Percentiles rank a stretch among this genome's conserved stretches.
Evolutionary conservation across 1,140 invertebrate species (phyloP).

Genomic region (Drosophila pseudoobscura): DNA sequence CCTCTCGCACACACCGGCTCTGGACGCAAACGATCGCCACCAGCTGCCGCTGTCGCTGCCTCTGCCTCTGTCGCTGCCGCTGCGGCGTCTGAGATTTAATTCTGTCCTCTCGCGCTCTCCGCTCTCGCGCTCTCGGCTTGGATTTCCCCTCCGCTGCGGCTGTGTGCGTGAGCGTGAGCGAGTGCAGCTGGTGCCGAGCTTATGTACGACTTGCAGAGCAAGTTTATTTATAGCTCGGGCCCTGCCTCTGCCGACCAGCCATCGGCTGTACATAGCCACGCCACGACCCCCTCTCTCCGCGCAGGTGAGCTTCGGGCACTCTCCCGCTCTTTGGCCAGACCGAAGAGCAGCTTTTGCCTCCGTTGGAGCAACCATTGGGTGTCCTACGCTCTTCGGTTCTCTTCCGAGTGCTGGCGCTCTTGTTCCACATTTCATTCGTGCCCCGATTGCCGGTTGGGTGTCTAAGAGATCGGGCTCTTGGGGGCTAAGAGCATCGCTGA

Average conservation of each 20-base stretch:
- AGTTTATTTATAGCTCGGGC: constrained; percentile 63
- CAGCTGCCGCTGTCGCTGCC: constrained; percentile 73
- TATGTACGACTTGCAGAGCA: constrained; percentile 54
- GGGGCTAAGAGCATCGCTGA: constrained; percentile 11
- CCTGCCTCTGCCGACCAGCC: constrained; percentile 7
- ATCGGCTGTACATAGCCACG: background rate
- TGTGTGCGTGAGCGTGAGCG: constrained; percentile 36
- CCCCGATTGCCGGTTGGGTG: background rate
- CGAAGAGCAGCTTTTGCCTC: constrained; percentile 51
- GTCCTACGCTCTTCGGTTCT: constrained; percentile 13
- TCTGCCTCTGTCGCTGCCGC: constrained; percentile 66
- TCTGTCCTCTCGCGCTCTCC: constrained; percentile 33
- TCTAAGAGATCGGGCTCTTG: constrained; percentile 21
- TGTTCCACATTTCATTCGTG: constrained; percentile 60
- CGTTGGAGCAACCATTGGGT: too few species aligned
- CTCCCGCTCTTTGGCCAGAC: constrained; percentile 43
- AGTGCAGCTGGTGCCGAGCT: constrained; percentile 65
- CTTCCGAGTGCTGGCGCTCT: constrained; percentile 13
- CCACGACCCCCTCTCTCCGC: constrained; percentile 20
- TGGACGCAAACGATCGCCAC: constrained; percentile 51
- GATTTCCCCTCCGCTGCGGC: constrained; percentile 33
- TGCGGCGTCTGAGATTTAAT: constrained; percentile 41
- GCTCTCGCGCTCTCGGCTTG: constrained; percentile 1
- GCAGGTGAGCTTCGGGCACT: constrained; percentile 59
- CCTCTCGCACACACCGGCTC: too few species aligned